phyloP scores from a whole-genome alignment of 2,888 invertebrate species.

The Calameuta idolon region DNA sequence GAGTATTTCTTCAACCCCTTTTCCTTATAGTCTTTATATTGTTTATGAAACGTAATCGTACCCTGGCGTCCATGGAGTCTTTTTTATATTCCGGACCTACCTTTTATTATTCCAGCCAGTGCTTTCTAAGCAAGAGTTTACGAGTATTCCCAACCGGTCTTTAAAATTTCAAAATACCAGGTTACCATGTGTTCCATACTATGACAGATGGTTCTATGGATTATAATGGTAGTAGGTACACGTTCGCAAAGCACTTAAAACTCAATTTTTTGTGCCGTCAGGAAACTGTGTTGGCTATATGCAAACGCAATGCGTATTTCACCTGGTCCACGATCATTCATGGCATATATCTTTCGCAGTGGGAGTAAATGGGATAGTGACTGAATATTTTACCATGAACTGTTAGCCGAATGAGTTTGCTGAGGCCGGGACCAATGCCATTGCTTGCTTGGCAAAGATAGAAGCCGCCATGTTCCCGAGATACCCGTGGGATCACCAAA shows the following conservation, averaged over 20 bases:
- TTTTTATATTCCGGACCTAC: neutral
- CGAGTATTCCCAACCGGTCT: neutral
- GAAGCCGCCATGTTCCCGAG: slow-evolving; percentile 70
- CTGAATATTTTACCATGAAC: slow-evolving; percentile 71
- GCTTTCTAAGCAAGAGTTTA: neutral
- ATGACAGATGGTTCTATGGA: neutral
- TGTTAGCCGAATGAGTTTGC: slow-evolving; percentile 73
- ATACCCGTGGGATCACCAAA: slow-evolving; percentile 69
- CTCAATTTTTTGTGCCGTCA: neutral
- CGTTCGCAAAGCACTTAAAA: neutral
- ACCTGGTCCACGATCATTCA: slow-evolving; percentile 3
- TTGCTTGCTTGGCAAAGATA: slow-evolving; percentile 74
- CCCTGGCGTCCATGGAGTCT: no score
- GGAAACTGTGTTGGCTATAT: neutral
- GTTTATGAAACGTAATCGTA: no score
- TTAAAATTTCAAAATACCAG: neutral
- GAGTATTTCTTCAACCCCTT: neutral
- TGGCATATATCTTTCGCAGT: slow-evolving; percentile 1
- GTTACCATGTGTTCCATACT: neutral
- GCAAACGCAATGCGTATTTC: slow-evolving; percentile 16
- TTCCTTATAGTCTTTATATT: neutral
- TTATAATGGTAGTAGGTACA: neutral
- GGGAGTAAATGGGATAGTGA: neutral
- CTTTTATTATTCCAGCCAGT: neutral
- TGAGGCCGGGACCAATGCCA: slow-evolving; percentile 73